Conservation (phyloP, 2,888 invertebrate genomes). For the Anoncus sp. region DNA sequence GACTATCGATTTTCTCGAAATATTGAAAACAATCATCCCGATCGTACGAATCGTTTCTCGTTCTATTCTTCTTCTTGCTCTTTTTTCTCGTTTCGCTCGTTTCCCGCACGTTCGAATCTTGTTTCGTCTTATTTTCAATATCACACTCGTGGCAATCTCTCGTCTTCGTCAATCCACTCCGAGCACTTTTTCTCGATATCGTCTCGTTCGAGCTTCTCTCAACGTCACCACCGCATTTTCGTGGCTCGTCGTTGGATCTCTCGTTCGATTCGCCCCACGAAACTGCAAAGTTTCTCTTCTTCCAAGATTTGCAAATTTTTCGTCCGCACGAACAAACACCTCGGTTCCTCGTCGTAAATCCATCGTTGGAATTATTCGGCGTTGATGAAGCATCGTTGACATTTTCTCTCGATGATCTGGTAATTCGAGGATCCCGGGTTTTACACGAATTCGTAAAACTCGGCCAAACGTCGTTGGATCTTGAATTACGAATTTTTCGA, state of each 20-base stretch:
- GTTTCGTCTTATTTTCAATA: conserved; percentile 17
- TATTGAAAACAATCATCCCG: conserved; percentile 8
- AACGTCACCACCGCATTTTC: conserved; percentile 43
- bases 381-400: background rate
- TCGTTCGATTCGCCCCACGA: conserved; percentile 51
- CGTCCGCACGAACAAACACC: conserved; percentile 57
- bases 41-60: conserved; percentile 20
- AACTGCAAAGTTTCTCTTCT: conserved; percentile 52
- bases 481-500: conserved; percentile 42
- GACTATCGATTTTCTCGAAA: conserved; percentile 29
- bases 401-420: conserved; percentile 45
- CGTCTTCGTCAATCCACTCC: conserved; percentile 20
- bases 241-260: conserved; percentile 46
- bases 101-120: background rate
- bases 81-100: conserved; percentile 11
- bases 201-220: conserved; percentile 43
- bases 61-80: conserved; percentile 23
- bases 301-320: conserved; percentile 58
- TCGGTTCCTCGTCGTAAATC: conserved; percentile 11
- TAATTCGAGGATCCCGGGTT: conserved; percentile 23
- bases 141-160: conserved; percentile 14
- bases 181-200: conserved; percentile 50
- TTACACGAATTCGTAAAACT: conserved; percentile 18
- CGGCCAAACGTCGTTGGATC: conserved; percentile 56
- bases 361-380: conserved; percentile 31